These are phyloP conservation scores for Balaeniceps rex DNA, from an alignment of 2,113 vertebrate species.

Conservation along the genomic window DNA sequence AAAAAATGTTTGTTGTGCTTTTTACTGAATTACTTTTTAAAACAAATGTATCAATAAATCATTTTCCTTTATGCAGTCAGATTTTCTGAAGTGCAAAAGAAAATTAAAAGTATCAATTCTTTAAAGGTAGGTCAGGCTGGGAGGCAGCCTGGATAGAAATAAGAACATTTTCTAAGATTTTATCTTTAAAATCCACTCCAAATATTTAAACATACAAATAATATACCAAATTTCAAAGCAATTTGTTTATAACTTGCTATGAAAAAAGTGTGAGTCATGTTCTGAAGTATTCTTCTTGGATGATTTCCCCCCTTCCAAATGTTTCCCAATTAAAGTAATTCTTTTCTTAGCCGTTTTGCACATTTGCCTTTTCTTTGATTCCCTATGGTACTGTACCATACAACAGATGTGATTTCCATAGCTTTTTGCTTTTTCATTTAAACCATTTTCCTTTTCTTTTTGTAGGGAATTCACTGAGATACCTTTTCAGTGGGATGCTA, in stretches of 20 bases:
- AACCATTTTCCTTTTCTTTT: background rate
- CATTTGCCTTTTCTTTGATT: background rate
- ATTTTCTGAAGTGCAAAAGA: background rate
- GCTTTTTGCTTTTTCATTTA: background rate
- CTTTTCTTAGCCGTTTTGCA: background rate
- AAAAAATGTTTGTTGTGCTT: background rate
- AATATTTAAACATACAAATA: background rate
- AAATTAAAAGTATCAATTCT: background rate
- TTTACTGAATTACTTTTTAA: background rate
- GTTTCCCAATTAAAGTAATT: background rate
- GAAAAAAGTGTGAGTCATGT: background rate
- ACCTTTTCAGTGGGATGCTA: background rate
- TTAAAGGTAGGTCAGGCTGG: background rate
- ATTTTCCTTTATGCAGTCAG: background rate
- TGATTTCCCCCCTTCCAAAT: background rate
- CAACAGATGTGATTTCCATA: background rate
- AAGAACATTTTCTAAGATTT: background rate
- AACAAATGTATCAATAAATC: background rate
- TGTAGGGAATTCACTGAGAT: background rate
- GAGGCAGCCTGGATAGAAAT: background rate
- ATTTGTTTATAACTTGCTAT: background rate
- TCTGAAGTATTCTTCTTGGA: background rate
- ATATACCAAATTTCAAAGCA: background rate
- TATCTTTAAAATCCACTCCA: background rate
- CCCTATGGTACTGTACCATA: background rate